Conservation (phyloP, 2,113 vertebrate genomes). For the Strix aluco region DNA sequence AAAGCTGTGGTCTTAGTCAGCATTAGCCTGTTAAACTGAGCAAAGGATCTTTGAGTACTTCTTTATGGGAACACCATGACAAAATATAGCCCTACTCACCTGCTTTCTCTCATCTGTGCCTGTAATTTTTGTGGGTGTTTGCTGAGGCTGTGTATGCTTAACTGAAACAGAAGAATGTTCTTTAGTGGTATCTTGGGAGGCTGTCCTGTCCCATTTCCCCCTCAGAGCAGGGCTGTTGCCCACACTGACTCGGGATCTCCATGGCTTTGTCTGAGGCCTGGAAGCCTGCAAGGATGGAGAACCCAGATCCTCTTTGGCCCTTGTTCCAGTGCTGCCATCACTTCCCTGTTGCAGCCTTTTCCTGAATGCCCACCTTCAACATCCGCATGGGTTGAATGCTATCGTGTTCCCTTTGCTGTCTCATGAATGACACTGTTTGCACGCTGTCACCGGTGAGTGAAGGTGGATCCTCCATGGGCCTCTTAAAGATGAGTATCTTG, state of each 20-base stretch:
- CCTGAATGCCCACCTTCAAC: not conserved
- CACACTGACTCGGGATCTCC: not conserved
- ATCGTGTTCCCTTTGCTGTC: not conserved
- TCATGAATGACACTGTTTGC: not conserved
- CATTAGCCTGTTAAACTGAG: not conserved
- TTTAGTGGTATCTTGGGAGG: not conserved
- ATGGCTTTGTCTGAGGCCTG: not conserved
- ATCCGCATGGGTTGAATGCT: not conserved
- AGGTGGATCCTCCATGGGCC: not conserved
- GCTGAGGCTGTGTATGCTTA: not conserved
- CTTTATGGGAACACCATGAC: not conserved
- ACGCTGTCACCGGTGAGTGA: not conserved
- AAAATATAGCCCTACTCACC: not conserved
- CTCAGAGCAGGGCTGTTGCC: not conserved
- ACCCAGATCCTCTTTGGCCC: not conserved
- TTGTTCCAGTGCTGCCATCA: not conserved
- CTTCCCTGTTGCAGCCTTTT: not conserved
- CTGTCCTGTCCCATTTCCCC: not conserved
- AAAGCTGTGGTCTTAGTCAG: not conserved
- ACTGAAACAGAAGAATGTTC: not conserved
- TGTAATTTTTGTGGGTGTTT: not conserved
- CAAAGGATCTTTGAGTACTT: not conserved
- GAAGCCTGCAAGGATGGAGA: not conserved
- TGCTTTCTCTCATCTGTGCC: not conserved
- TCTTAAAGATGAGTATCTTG: not conserved